phyloP scores from a whole-genome alignment of 2,797 vertebrate species.

The Rhynchotus rufescens region DNA sequence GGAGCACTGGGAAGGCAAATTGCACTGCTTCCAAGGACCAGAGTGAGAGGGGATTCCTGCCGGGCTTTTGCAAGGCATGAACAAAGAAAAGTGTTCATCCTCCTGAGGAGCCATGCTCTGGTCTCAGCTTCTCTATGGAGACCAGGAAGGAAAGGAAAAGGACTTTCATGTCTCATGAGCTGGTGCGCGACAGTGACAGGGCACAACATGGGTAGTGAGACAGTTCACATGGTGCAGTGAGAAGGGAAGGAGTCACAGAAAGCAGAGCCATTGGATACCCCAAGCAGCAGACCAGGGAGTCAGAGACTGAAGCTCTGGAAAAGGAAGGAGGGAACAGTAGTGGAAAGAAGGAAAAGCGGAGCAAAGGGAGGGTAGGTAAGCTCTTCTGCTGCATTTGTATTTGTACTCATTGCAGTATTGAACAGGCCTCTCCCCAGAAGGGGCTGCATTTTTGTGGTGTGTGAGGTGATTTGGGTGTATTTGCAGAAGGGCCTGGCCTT shows the following conservation, averaged over 20 bases:
- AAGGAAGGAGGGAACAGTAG: neutral
- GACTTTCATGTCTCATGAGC: neutral
- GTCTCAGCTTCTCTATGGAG: neutral
- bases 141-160: neutral
- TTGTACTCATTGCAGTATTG: neutral
- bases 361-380: neutral
- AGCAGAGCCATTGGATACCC: neutral
- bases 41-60: neutral
- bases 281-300: neutral
- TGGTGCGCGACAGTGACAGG: rapidly evolving
- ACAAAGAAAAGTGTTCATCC: neutral
- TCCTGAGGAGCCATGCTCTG: neutral
- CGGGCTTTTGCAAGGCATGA: neutral
- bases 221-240: neutral
- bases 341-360: neutral
- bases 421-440: neutral
- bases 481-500: neutral
- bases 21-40: neutral
- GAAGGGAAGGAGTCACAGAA: neutral
- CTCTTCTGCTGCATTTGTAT: neutral
- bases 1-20: neutral
- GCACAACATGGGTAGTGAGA: neutral
- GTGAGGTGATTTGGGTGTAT: neutral
- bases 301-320: neutral
- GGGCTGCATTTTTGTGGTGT: neutral